phyloP scores from a whole-genome alignment of 2,113 vertebrate species.

The Cichladusa arquata region DNA sequence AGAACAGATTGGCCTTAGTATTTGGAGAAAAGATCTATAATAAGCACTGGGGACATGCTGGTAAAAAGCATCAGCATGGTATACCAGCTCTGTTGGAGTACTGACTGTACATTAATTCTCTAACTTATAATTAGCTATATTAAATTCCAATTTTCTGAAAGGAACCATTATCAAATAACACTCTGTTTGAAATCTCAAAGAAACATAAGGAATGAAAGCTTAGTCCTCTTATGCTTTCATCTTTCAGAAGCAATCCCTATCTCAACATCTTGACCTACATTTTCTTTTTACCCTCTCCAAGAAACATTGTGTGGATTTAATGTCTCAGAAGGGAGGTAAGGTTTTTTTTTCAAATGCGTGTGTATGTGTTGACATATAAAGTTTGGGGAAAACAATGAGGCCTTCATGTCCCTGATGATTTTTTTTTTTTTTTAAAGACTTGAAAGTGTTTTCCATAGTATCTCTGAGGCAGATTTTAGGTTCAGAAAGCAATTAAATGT shows the following conservation, averaged over 20 bases:
- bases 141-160: slow-evolving; percentile 66
- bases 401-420: not conserved
- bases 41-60: slow-evolving; percentile 16
- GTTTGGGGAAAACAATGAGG: slow-evolving; percentile 9
- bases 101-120: slow-evolving; percentile 53
- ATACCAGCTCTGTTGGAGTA: slow-evolving; percentile 37
- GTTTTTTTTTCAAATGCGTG: not conserved
- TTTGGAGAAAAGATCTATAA: slow-evolving; percentile 46
- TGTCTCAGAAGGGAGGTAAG: slow-evolving; percentile 46
- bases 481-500: not conserved
- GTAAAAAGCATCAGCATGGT: slow-evolving; percentile 33
- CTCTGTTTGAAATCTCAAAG: slow-evolving; percentile 62
- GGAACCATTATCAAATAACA: slow-evolving; percentile 60
- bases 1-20: slow-evolving; percentile 16
- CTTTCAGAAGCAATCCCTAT: slow-evolving; percentile 66
- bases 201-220: slow-evolving; percentile 65
- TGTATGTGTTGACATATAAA: slow-evolving; percentile 50
- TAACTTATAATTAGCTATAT: slow-evolving; percentile 60
- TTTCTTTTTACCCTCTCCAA: slow-evolving; percentile 65
- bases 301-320: slow-evolving; percentile 59
- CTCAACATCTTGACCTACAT: slow-evolving; percentile 67
- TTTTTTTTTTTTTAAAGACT: not conserved
- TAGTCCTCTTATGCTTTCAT: slow-evolving; percentile 57
- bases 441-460: slow-evolving; percentile 16
- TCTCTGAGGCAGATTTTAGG: not conserved